These are phyloP conservation scores for Mohoua ochrocephala DNA, from an alignment of 2,113 vertebrate species.

Conservation along the genomic window DNA sequence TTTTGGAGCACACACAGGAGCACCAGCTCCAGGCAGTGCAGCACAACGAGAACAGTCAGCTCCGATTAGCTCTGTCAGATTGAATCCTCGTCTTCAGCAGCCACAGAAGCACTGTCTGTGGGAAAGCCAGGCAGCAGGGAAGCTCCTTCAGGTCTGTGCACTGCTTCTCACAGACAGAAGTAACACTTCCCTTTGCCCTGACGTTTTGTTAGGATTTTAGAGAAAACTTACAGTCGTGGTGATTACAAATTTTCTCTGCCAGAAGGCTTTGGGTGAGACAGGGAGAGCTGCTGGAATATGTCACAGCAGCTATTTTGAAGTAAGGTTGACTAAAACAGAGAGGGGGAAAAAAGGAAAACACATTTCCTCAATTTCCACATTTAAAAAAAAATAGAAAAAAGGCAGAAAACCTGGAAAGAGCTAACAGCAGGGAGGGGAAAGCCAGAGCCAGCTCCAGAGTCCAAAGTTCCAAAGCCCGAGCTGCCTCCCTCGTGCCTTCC, in stretches of 20 bases:
- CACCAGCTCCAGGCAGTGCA: not conserved
- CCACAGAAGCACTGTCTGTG: not conserved
- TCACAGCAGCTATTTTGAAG: not conserved
- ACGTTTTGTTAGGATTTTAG: not conserved
- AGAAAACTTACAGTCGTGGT: not conserved
- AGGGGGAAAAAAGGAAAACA: not conserved
- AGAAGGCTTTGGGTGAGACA: not conserved
- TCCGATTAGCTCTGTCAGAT: not conserved
- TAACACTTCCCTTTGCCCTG: not conserved
- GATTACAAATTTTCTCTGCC: not conserved
- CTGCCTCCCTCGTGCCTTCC: not conserved
- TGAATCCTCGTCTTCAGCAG: not conserved
- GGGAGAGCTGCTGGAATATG: not conserved
- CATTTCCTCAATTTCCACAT: not conserved
- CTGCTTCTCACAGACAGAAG: not conserved
- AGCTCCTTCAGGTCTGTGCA: not conserved
- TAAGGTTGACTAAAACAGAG: not conserved
- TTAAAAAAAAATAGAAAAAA: not conserved
- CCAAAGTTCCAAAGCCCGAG: not conserved
- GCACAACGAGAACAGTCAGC: not conserved
- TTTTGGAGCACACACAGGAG: not conserved
- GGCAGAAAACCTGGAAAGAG: not conserved
- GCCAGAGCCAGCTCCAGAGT: not conserved
- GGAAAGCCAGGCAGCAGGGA: not conserved
- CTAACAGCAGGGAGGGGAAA: not conserved